Conservation (phyloP, 2,113 vertebrate genomes). For the Chrysochloris asiatica region DNA sequence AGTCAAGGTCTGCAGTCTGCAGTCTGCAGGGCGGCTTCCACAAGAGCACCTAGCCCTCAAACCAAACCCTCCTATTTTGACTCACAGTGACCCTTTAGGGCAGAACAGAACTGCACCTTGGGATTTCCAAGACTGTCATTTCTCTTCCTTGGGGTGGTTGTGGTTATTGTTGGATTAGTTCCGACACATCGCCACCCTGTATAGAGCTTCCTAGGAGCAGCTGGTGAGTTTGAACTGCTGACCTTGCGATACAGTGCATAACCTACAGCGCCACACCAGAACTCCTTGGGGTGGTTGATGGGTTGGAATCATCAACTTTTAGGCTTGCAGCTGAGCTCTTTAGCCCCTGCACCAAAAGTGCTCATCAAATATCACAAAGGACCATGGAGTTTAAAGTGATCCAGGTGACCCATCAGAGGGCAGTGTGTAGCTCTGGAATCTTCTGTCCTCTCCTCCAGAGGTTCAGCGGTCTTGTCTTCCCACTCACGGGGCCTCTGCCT, state of each 20-base stretch:
- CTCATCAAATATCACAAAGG: background rate
- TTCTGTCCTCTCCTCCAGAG: background rate
- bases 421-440: background rate
- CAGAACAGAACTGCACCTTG: background rate
- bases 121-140: background rate
- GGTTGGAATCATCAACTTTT: background rate
- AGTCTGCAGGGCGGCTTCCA: fast-evolving
- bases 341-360: background rate
- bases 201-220: too few species aligned
- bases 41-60: background rate
- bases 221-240: too few species aligned
- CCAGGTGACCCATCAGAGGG: fast-evolving
- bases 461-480: background rate
- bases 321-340: background rate
- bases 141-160: background rate
- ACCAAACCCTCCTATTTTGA: background rate
- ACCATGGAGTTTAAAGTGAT: background rate
- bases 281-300: background rate
- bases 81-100: background rate
- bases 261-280: too few species aligned
- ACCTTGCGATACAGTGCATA: too few species aligned
- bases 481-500: too few species aligned
- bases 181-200: too few species aligned
- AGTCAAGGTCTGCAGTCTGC: too few species aligned
- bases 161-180: too few species aligned